phyloP scores from a whole-genome alignment of 2,797 vertebrate species.

The Helostoma temminkii region DNA sequence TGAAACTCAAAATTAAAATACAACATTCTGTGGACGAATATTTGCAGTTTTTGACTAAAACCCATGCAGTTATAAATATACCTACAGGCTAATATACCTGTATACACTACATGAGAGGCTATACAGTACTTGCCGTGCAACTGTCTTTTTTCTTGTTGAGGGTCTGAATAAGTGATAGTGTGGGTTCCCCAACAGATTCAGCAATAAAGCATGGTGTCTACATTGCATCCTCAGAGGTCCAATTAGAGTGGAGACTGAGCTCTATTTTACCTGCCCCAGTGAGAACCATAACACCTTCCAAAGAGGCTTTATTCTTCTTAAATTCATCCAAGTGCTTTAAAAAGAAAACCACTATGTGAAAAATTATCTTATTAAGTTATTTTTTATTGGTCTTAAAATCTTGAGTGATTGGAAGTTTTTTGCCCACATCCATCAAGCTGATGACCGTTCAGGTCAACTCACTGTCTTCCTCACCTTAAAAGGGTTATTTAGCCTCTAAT shows the following conservation, averaged over 20 bases:
- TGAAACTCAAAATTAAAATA: background rate
- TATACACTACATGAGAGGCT: too few relatives aligned
- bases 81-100: too few relatives aligned
- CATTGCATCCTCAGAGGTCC: constrained; percentile 53
- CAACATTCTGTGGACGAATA: too few relatives aligned
- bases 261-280: constrained; percentile 20
- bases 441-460: background rate
- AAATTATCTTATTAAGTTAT: background rate
- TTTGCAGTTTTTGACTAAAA: background rate
- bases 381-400: constrained; percentile 1
- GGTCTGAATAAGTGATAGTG: background rate
- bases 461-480: background rate
- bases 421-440: background rate
- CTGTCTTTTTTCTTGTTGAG: background rate
- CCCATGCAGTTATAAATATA: too few relatives aligned
- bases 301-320: constrained; percentile 6
- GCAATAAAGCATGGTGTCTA: constrained; percentile 27
- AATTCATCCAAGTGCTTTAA: constrained; percentile 5
- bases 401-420: background rate
- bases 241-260: constrained; percentile 56
- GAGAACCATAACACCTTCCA: constrained; percentile 21
- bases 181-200: constrained; percentile 20
- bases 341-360: background rate
- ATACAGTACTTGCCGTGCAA: background rate
- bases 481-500: background rate